Conservation (phyloP, 2,888 invertebrate species). For the Ypsolopha sequella region DNA sequence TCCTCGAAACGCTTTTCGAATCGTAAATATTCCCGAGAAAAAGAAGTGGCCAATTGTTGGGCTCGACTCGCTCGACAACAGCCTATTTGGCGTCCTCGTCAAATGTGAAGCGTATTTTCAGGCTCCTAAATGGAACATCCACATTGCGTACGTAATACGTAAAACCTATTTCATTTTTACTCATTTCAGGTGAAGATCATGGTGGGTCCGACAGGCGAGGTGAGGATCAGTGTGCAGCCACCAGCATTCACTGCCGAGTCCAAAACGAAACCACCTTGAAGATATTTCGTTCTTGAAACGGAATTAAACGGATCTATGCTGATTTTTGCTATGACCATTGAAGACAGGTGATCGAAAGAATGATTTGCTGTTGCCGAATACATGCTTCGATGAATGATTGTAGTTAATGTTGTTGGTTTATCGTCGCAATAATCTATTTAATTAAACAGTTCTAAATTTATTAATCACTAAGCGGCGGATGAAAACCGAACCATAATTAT, state of each 20-base stretch:
- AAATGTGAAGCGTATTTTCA: no score
- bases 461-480: not conserved
- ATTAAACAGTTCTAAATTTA: not conserved
- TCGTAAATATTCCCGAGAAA: no score
- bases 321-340: not conserved
- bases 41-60: no score
- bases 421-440: not conserved
- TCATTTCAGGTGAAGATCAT: conserved; percentile 49
- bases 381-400: not conserved
- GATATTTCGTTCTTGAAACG: not conserved
- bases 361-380: not conserved
- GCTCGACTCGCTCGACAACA: no score
- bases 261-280: not conserved
- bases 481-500: no score
- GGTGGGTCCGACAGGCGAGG: conserved; percentile 47
- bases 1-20: no score
- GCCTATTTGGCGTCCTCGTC: no score
- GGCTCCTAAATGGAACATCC: no score
- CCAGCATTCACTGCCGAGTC: conserved; percentile 19
- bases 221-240: conserved; percentile 42
- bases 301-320: not conserved
- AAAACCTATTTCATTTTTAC: no score
- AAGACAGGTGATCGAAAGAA: not conserved
- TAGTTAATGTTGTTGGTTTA: no score
- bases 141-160: no score